These are phyloP conservation scores for Vespertilio murinus DNA, from an alignment of 2,797 vertebrate genomes.

Conservation along the genomic window DNA sequence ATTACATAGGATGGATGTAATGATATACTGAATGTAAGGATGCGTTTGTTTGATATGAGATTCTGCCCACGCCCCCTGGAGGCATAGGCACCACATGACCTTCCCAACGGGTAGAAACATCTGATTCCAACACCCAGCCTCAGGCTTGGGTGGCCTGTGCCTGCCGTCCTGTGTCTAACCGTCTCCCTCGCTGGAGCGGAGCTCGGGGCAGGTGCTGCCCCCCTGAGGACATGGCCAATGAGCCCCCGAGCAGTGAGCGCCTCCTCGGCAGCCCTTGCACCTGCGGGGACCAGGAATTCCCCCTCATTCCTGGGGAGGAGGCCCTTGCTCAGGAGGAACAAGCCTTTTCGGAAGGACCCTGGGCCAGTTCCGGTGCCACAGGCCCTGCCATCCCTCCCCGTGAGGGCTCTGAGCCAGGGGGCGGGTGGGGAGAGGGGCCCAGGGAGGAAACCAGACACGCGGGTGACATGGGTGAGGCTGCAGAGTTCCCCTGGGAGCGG, in stretches of 20 bases:
- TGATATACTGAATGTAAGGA: not conserved
- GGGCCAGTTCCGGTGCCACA: not conserved
- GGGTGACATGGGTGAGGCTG: conserved; percentile 67
- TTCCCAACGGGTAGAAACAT: not conserved
- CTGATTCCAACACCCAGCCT: not conserved
- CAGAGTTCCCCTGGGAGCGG: conserved; percentile 54
- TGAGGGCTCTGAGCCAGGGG: not conserved
- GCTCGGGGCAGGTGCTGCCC: not conserved
- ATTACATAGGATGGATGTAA: too few relatives aligned
- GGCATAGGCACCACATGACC: not conserved
- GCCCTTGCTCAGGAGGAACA: not conserved
- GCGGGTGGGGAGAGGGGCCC: too few relatives aligned
- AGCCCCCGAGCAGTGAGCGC: not conserved
- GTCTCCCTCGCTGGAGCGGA: not conserved
- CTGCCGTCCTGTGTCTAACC: not conserved
- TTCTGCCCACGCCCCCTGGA: not conserved
- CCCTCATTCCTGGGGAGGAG: not conserved
- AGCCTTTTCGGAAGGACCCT: not conserved
- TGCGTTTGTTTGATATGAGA: not conserved
- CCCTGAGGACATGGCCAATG: not conserved
- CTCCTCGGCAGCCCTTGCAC: not conserved
- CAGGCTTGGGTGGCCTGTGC: not conserved
- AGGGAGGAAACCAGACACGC: not conserved
- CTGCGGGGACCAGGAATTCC: not conserved
- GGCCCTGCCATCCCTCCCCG: not conserved